A percentile compares a stretch with the other conserved stretches of the same genome.
These are phyloP conservation scores for Eucidaris tribuloides DNA, from an alignment of 35 echinoderm and acorn worm genomes.

Conservation along the genomic window DNA sequence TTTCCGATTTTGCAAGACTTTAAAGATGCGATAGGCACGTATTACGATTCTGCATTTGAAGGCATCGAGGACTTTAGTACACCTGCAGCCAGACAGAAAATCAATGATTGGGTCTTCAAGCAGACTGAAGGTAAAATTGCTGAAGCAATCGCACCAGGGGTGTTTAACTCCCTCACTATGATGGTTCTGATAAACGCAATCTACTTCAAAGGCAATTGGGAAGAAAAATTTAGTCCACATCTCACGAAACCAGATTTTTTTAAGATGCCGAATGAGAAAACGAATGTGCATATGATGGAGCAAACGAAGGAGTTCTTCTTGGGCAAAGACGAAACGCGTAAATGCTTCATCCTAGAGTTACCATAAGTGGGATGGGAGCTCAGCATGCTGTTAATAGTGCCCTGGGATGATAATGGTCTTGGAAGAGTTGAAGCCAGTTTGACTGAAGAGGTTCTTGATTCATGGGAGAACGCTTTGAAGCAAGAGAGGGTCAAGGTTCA, in stretches of 20 bases:
- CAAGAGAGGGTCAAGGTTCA: constrained; percentile 33
- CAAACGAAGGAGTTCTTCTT: constrained; percentile 40
- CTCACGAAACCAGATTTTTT: constrained; percentile 26
- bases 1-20: constrained; percentile 48
- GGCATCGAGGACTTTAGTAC: constrained; percentile 11
- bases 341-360: constrained; percentile 65
- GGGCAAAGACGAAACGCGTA: constrained; percentile 30
- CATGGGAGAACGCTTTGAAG: constrained; percentile 9
- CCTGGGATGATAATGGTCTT: constrained; percentile 44
- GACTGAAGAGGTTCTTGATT: constrained; percentile 25
- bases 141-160: constrained; percentile 29
- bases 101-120: constrained; percentile 53
- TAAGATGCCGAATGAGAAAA: not conserved
- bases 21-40: not conserved
- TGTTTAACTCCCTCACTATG: constrained; percentile 2
- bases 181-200: constrained; percentile 76
- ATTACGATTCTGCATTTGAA: constrained; percentile 55
- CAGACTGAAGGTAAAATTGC: constrained; percentile 41
- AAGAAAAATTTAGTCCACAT: constrained; percentile 31
- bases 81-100: not conserved
- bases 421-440: constrained; percentile 38
- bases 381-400: constrained; percentile 52
- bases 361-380: constrained; percentile 43
- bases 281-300: constrained; percentile 52
- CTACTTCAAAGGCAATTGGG: constrained; percentile 81